Evolutionary conservation across 2,113 vertebrate species (phyloP).

Genomic region (Barnardius zonarius): DNA sequence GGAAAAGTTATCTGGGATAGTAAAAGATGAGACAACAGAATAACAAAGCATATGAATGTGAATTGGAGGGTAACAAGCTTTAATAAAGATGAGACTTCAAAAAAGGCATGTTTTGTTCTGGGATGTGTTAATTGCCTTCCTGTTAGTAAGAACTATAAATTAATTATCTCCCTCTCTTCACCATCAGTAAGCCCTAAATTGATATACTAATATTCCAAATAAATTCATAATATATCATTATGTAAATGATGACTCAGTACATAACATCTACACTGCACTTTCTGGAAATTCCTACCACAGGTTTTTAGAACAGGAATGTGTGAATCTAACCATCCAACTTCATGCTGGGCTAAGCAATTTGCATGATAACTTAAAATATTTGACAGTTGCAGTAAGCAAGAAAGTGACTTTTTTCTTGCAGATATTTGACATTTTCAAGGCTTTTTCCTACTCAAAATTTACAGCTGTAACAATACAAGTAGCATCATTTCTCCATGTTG

Average conservation of each 20-base stretch:
- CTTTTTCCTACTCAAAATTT: not conserved
- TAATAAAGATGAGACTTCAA: not conserved
- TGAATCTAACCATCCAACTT: not conserved
- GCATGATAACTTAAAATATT: not conserved
- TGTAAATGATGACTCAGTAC: not conserved
- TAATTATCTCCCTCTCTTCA: not conserved
- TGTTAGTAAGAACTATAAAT: not conserved
- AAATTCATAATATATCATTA: not conserved
- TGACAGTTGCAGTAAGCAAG: not conserved
- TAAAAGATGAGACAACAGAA: not conserved
- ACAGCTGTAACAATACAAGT: not conserved
- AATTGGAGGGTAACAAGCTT: not conserved
- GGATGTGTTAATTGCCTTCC: not conserved
- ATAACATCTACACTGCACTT: not conserved
- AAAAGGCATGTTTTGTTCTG: not conserved
- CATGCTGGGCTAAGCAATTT: not conserved
- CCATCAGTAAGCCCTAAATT: not conserved
- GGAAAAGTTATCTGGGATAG: not conserved
- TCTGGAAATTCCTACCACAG: not conserved
- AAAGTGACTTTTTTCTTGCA: not conserved
- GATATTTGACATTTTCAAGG: not conserved
- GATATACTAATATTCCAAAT: not conserved
- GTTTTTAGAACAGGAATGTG: not conserved
- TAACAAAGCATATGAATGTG: not conserved
- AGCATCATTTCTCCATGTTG: not conserved